phyloP scores from a whole-genome alignment of 1,140 invertebrate species.

The Zaprionus vittiger region DNA sequence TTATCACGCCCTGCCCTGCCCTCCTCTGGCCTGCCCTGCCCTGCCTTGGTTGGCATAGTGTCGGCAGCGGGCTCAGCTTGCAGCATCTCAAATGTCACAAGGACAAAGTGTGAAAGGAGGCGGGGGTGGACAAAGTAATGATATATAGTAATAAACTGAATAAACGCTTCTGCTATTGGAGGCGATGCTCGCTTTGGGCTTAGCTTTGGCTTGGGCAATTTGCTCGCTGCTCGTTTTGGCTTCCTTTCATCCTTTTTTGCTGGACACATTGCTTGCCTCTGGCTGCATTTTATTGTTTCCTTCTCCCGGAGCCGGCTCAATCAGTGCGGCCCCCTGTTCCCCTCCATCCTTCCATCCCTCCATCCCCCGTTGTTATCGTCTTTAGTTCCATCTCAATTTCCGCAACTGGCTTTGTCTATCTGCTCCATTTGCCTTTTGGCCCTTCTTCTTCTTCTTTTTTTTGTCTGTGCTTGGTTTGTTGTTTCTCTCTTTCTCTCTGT shows the following conservation, averaged over 20 bases:
- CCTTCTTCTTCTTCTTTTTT: neutral
- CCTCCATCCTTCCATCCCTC: neutral
- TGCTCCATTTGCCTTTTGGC: constrained; percentile 15
- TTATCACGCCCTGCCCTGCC: too few relatives aligned
- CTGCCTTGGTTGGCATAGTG: neutral
- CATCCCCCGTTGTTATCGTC: neutral
- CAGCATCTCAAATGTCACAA: constrained; percentile 1
- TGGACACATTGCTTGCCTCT: constrained; percentile 34
- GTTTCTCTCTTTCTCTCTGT: neutral
- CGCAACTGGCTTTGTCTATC: constrained; percentile 24
- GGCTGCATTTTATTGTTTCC: constrained; percentile 74
- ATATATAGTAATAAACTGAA: constrained; percentile 36
- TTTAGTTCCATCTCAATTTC: constrained; percentile 43
- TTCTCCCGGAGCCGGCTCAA: constrained; percentile 50
- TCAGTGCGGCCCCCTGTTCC: constrained; percentile 33
- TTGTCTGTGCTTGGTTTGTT: neutral
- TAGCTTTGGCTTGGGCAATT: constrained; percentile 55
- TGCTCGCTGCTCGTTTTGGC: constrained; percentile 24
- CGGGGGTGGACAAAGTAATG: constrained; percentile 23
- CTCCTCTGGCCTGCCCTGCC: neutral
- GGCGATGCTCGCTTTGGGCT: constrained; percentile 15
- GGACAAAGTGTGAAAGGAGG: neutral
- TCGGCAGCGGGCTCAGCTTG: neutral
- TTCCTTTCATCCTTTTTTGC: constrained; percentile 5
- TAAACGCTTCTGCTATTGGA: constrained; percentile 38